phyloP scores from a whole-genome alignment of 1,140 invertebrate species.

The Phortica variegata region DNA sequence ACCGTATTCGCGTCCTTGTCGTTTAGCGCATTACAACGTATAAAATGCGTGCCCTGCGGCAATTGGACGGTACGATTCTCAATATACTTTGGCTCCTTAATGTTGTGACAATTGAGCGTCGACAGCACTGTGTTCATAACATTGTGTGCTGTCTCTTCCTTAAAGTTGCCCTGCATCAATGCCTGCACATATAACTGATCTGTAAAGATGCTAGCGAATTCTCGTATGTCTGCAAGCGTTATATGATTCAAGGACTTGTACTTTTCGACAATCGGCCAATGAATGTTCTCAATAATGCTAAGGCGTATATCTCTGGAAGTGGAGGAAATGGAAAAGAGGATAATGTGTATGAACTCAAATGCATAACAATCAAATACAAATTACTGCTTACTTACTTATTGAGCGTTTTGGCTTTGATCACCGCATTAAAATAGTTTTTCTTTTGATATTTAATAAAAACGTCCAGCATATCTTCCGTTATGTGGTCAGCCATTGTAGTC shows the following conservation, averaged over 20 bases:
- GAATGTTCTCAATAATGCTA: slow-evolving; percentile 63
- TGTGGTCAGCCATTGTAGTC: slow-evolving; percentile 57
- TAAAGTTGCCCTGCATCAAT: slow-evolving; percentile 77
- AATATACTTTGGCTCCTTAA: slow-evolving; percentile 38
- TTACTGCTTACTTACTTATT: slow-evolving; percentile 60
- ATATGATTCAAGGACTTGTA: slow-evolving; percentile 64
- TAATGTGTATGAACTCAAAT: not conserved
- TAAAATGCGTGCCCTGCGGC: slow-evolving; percentile 66
- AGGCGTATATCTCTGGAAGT: slow-evolving; percentile 65
- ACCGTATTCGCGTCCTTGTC: slow-evolving; percentile 77
- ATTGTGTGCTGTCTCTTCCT: slow-evolving; percentile 62
- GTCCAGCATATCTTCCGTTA: slow-evolving; percentile 65
- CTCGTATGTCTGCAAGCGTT: slow-evolving; percentile 62
- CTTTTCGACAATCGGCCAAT: slow-evolving; percentile 68
- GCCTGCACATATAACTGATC: slow-evolving; percentile 68
- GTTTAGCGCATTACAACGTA: slow-evolving; percentile 72
- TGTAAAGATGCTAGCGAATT: slow-evolving; percentile 63
- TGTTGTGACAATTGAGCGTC: slow-evolving; percentile 44
- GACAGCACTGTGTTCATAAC: slow-evolving; percentile 57
- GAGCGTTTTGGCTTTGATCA: slow-evolving; percentile 70
- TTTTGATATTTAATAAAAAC: slow-evolving; percentile 67
- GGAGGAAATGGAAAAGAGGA: not conserved
- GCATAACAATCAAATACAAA: not conserved
- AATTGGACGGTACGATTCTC: slow-evolving; percentile 58
- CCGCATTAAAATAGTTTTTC: slow-evolving; percentile 72